Evolutionary conservation across 2,113 vertebrate species (phyloP).

Genomic region (Hippocampus comes): DNA sequence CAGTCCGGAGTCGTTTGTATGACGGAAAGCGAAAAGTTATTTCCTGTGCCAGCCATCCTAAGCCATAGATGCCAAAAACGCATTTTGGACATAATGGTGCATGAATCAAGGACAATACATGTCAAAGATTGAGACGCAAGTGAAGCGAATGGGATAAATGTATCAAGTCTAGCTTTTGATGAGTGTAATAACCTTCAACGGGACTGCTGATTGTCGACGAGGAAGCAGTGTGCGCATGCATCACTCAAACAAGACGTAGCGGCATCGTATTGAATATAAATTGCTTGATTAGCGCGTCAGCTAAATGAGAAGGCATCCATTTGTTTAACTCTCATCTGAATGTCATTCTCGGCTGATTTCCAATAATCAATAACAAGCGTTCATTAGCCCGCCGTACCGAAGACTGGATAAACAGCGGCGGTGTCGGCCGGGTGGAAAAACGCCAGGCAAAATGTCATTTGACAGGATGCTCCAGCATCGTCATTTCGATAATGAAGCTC

Average conservation of each 20-base stretch:
- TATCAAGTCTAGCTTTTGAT: not conserved
- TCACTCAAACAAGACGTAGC: not conserved
- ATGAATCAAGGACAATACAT: no score
- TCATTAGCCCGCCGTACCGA: not conserved
- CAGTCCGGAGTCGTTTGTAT: no score
- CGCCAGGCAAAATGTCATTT: conserved; percentile 42
- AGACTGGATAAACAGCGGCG: conserved; percentile 19
- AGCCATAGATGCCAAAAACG: no score
- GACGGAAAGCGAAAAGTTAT: no score
- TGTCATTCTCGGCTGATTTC: conserved; percentile 29
- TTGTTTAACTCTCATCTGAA: conserved; percentile 45
- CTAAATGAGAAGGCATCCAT: conserved; percentile 29
- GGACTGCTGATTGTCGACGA: not conserved
- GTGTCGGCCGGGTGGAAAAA: conserved; percentile 9
- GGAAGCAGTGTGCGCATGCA: not conserved
- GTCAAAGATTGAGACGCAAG: not conserved
- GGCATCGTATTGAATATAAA: conserved; percentile 47
- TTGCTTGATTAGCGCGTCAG: conserved; percentile 39
- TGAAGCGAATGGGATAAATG: not conserved
- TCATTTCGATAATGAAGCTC: conserved; percentile 58
- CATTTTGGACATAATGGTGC: no score
- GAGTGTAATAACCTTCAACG: not conserved
- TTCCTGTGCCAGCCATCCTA: no score
- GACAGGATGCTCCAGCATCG: conserved; percentile 39
- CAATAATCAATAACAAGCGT: conserved; percentile 51